Conservation (phyloP, 2,888 invertebrate genomes). For the Metopia argyrocephala region DNA sequence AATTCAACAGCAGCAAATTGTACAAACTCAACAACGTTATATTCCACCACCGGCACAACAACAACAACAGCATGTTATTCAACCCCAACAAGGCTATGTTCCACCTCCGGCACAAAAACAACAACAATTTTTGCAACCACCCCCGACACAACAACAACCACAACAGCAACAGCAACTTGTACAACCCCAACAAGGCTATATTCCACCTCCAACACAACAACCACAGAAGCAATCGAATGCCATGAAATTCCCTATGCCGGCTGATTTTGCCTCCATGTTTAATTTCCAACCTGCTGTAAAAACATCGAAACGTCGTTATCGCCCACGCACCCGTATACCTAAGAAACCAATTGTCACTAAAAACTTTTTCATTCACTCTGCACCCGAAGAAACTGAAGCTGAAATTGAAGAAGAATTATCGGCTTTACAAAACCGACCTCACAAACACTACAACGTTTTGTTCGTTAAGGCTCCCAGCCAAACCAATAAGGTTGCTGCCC, state of each 20-base stretch:
- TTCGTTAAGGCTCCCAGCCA: slow-evolving; percentile 77
- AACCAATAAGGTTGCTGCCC: slow-evolving; percentile 73
- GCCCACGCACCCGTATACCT: slow-evolving; percentile 70
- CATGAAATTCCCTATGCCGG: slow-evolving; percentile 69
- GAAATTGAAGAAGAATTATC: slow-evolving; percentile 75
- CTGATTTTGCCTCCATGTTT: slow-evolving; percentile 65
- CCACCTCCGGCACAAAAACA: slow-evolving; percentile 61
- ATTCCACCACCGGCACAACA: slow-evolving; percentile 58
- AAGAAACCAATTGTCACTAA: slow-evolving; percentile 76
- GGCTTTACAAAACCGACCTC: slow-evolving; percentile 72
- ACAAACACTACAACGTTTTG: slow-evolving; percentile 77
- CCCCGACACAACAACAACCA: slow-evolving; percentile 53
- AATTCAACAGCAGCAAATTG: slow-evolving; percentile 16
- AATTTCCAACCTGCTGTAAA: slow-evolving; percentile 32
- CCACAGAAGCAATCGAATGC: slow-evolving; percentile 60
- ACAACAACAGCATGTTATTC: too few species aligned
- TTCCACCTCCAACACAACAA: slow-evolving; percentile 59
- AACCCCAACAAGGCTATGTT: slow-evolving; percentile 43
- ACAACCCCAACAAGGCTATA: slow-evolving; percentile 46
- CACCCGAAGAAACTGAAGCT: slow-evolving; percentile 77
- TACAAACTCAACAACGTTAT: slow-evolving; percentile 49
- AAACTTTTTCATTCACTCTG: slow-evolving; percentile 77
- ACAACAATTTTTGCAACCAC: too few species aligned
- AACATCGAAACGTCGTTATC: slow-evolving; percentile 68
- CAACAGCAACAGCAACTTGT: slow-evolving; percentile 49